Evolutionary conservation across 2,113 vertebrate species (phyloP), one percentile per base, ranked within the genome.

Genomic region (Grus americana): DNA sequence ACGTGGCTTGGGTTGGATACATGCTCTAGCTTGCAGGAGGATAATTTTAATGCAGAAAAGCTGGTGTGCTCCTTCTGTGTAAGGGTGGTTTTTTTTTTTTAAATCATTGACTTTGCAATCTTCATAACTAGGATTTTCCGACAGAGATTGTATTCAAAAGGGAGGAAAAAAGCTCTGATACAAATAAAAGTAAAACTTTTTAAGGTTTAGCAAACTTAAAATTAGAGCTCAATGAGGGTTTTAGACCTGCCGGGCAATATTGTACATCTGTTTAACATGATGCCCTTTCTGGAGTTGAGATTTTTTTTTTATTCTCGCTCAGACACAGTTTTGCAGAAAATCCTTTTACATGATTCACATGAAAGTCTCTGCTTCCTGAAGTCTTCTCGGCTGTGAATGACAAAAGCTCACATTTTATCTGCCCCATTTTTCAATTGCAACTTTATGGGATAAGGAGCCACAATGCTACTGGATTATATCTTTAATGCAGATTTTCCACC

Each of bases 331-430:
- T 19, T 57, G 94, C 83, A 92, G 94, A 67, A 97, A 84, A 95
- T 76, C 91, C 65, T 95, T 91, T 97, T 38, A 68, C 59, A 14
- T 4, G 8, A 34, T 65, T 24, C 76, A 94, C 55, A 91, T 82
- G 86, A 68, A 96, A 90, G 40, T 68, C 89, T 94, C 19, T 8
- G 34, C 86, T 93, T 92, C 90, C 95, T 68, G 58, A 96, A 88
- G 74, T 50, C 96, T 91, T 54, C 91, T 93, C 88, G 79, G 95
- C 63, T 55, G 85, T 12, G 92, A 66, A 59, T 73, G 84, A 96
- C 81, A 97, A 96, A 94, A 92, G 68, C 86, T 78, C 52, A 36
- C 71, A 12, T 83, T 73, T 83, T 73, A 76, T 93, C 93, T 58
- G 58, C 71, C 61, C 52, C 54, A 40, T 62, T 86, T 91, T 91